Evolutionary conservation across 2,888 invertebrate species (phyloP).

Genomic region (Noctua fimbriata): DNA sequence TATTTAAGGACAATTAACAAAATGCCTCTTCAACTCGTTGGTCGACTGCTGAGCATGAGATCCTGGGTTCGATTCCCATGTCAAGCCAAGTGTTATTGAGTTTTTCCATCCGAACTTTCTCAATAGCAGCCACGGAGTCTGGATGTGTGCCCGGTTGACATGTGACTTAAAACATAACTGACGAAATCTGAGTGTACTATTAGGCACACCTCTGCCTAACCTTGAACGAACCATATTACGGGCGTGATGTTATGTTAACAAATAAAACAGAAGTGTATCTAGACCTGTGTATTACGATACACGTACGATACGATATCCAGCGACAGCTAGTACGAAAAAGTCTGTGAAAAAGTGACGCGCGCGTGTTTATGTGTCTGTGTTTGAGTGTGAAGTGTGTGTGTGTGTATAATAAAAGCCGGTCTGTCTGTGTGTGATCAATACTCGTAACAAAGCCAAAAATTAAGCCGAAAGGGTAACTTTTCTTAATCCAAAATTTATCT

Average conservation of each 20-base stretch:
- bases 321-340: too few species aligned
- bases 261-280: too few species aligned
- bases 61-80: not conserved
- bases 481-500: slow-evolving; percentile 17
- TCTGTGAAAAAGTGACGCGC: too few species aligned
- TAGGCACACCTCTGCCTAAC: too few species aligned
- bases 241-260: too few species aligned
- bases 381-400: too few species aligned
- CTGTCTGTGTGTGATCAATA: not conserved
- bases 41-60: not conserved
- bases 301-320: too few species aligned
- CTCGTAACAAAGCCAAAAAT: not conserved
- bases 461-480: not conserved
- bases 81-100: not conserved
- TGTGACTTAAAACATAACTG: not conserved
- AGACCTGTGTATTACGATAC: too few species aligned
- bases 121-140: not conserved
- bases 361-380: too few species aligned
- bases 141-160: not conserved
- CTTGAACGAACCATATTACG: too few species aligned
- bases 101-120: not conserved
- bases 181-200: too few species aligned
- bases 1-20: not conserved
- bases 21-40: not conserved
- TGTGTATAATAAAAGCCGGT: too few species aligned